phyloP scores from a whole-genome alignment of 2,888 invertebrate genomes.

The Monochamus alternatus region DNA sequence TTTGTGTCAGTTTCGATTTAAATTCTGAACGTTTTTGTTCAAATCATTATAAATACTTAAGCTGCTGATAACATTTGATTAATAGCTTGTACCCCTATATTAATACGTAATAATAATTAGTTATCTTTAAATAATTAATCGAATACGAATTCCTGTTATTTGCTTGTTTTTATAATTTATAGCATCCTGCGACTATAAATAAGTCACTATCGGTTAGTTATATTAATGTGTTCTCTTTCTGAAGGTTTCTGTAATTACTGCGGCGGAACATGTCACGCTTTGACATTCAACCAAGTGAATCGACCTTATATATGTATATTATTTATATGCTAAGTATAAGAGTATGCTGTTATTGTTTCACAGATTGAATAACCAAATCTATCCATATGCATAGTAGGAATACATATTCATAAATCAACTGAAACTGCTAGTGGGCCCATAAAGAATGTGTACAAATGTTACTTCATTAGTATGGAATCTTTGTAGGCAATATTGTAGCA shows the following conservation, averaged over 20 bases:
- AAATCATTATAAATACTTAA: too few species aligned
- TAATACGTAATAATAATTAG: not conserved
- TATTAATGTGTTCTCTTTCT: conserved; percentile 19
- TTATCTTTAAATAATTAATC: not conserved
- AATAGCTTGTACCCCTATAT: not conserved
- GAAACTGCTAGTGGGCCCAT: conserved; percentile 10
- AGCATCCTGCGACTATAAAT: conserved; percentile 16
- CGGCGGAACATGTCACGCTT: conserved; percentile 23
- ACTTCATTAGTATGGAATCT: too few species aligned
- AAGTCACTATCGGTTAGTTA: not conserved
- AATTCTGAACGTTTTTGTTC: too few species aligned
- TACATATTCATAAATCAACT: conserved; percentile 28
- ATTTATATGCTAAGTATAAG: conserved; percentile 9
- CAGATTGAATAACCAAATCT: conserved; percentile 20
- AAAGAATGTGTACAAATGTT: conserved; percentile 4
- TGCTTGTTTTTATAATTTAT: conserved; percentile 5
- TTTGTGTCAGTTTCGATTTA: too few species aligned
- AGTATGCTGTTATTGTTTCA: conserved; percentile 14
- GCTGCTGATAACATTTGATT: too few species aligned
- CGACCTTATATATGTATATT: conserved; percentile 26
- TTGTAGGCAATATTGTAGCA: too few species aligned
- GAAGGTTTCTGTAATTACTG: conserved; percentile 28
- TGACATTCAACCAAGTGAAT: conserved; percentile 31
- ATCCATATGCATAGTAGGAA: conserved; percentile 7
- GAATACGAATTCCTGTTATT: not conserved